These are phyloP conservation scores for Myotis lucifugus DNA, from an alignment of 2,113 vertebrate species.

Conservation along the genomic window DNA sequence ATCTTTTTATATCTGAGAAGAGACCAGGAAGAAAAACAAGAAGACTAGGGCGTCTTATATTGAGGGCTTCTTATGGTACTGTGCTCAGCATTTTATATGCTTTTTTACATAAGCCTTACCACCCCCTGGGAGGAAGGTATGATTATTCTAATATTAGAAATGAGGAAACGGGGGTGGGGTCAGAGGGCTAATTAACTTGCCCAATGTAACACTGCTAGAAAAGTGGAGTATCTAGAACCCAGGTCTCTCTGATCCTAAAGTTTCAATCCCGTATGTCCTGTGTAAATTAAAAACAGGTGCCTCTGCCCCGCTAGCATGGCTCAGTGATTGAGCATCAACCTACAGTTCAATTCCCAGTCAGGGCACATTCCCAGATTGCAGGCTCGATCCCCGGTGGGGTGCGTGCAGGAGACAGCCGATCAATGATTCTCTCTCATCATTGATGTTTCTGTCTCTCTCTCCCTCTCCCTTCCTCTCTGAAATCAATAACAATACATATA, in stretches of 20 bases:
- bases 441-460: background rate
- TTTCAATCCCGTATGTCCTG: background rate
- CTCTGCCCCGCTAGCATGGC: background rate
- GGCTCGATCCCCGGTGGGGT: background rate
- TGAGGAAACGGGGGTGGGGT: background rate
- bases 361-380: no score
- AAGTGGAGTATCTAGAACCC: background rate
- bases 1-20: conserved; percentile 27
- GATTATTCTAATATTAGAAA: conserved; percentile 9
- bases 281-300: background rate
- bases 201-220: background rate
- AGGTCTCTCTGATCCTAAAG: background rate
- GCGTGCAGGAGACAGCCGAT: background rate
- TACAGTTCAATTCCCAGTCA: no score
- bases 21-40: background rate
- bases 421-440: no score
- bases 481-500: background rate
- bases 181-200: background rate
- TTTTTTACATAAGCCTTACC: conserved; percentile 2
- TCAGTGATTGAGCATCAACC: background rate
- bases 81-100: background rate
- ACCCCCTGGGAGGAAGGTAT: background rate
- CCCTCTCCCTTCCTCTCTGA: background rate
- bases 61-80: background rate
- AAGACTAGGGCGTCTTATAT: background rate